Conservation (phyloP, 1,140 invertebrate genomes). For the Drosophila ogumai region DNA sequence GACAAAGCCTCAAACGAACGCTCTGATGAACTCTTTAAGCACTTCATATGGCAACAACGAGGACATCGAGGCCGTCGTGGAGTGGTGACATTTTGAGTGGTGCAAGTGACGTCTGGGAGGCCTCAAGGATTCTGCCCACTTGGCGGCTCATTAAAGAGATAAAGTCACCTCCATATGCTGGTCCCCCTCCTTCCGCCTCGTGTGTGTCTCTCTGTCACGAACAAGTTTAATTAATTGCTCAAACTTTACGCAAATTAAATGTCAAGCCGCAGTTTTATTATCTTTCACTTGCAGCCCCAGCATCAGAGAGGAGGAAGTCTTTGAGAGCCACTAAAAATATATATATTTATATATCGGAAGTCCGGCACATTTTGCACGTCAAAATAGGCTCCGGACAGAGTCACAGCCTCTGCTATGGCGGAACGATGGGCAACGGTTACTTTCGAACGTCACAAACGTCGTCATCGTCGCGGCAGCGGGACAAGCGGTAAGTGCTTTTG, state of each 20-base stretch:
- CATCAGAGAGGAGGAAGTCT: background rate
- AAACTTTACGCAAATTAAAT: slow-evolving; percentile 44
- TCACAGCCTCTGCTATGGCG: slow-evolving; percentile 85
- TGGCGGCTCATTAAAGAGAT: slow-evolving; percentile 44
- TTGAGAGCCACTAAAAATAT: background rate
- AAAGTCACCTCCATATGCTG: slow-evolving; percentile 8
- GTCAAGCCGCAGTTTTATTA: slow-evolving; percentile 46
- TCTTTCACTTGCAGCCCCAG: slow-evolving; percentile 52
- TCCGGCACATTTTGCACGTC: slow-evolving; percentile 77
- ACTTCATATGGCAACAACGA: slow-evolving; percentile 34
- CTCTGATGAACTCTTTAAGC: slow-evolving; percentile 46
- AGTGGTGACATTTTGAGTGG: slow-evolving; percentile 34
- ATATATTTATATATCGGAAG: slow-evolving; percentile 17
- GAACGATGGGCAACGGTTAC: slow-evolving; percentile 84
- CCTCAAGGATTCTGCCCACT: slow-evolving; percentile 40
- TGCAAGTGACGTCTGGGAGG: slow-evolving; percentile 16
- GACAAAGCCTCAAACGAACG: slow-evolving; percentile 16
- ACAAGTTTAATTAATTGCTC: slow-evolving; percentile 61
- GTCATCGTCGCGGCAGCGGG: slow-evolving; percentile 68
- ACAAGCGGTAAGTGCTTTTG: slow-evolving; percentile 79
- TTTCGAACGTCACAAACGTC: slow-evolving; percentile 84
- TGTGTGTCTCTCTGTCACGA: slow-evolving; percentile 1
- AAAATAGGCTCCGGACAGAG: slow-evolving; percentile 85
- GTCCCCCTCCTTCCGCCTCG: background rate
- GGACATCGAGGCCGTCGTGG: slow-evolving; percentile 30